Evolutionary conservation across 2,888 invertebrate genomes (phyloP).

Genomic region (Tubulanus polymorphus): DNA sequence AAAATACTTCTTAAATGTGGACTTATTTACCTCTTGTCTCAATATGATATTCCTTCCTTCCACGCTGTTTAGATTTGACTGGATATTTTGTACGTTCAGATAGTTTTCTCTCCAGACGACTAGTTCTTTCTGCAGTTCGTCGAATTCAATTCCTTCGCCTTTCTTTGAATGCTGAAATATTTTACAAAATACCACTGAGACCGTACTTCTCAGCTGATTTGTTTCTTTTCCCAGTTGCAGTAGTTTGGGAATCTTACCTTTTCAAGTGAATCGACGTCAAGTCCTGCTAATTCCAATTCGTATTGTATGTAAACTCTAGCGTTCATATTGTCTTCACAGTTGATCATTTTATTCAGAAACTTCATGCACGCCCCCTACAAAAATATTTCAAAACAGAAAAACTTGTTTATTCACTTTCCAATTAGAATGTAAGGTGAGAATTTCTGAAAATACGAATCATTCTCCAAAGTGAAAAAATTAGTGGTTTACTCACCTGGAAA

Average conservation of each 20-base stretch:
- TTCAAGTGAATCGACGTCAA: conserved; percentile 38
- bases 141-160: conserved; percentile 5
- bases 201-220: no score
- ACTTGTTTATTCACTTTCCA: not conserved
- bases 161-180: not conserved
- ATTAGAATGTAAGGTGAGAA: not conserved
- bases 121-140: conserved; percentile 14
- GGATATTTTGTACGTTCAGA: conserved; percentile 11
- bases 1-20: no score
- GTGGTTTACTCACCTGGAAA: conserved; percentile 29
- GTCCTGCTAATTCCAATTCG: conserved; percentile 48
- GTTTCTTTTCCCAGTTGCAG: no score
- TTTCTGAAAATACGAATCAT: not conserved
- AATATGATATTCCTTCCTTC: conserved; percentile 31
- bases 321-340: conserved; percentile 65
- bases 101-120: conserved; percentile 17
- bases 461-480: no score
- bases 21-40: conserved; percentile 21
- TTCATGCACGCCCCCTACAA: conserved; percentile 68
- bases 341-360: conserved; percentile 79
- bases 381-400: not conserved
- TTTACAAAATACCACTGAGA: no score
- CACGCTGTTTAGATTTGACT: conserved; percentile 1
- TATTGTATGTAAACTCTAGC: conserved; percentile 48
- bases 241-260: conserved; percentile 27